phyloP scores from a whole-genome alignment of 37 sponge, comb jelly and placozoan genomes.

The Theonella swinhoei region DNA sequence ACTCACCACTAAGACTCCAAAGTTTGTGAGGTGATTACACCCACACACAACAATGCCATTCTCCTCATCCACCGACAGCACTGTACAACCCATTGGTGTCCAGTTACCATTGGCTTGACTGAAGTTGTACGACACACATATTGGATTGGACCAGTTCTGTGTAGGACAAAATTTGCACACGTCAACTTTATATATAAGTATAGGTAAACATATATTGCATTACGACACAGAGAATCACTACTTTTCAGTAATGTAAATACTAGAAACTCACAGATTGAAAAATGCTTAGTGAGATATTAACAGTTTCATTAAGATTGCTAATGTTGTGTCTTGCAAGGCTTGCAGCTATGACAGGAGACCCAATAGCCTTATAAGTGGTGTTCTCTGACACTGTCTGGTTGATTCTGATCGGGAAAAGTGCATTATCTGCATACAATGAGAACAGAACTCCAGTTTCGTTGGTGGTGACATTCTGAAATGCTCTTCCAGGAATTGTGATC shows the following conservation, averaged over 20 bases:
- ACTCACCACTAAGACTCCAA: slow-evolving; percentile 70
- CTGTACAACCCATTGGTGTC: slow-evolving; percentile 41
- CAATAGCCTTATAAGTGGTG: neutral
- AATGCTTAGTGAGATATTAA: neutral
- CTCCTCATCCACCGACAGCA: neutral
- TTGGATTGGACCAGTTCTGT: slow-evolving; percentile 28
- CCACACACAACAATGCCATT: slow-evolving; percentile 35
- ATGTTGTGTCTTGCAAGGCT: neutral
- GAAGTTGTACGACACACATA: slow-evolving; percentile 68
- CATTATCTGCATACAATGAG: neutral
- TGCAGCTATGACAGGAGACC: slow-evolving; percentile 15
- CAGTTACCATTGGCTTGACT: slow-evolving; percentile 33
- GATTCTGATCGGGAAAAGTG: slow-evolving; percentile 2
- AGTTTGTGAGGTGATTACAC: slow-evolving; percentile 72
- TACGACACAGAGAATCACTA: neutral
- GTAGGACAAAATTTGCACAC: too few species aligned
- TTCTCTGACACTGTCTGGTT: neutral
- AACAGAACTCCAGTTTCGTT: neutral
- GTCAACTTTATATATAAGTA: too few species aligned
- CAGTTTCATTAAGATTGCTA: slow-evolving; percentile 5
- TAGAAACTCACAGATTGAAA: neutral
- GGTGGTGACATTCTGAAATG: neutral
- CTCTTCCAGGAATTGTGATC: neutral
- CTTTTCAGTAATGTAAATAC: too few species aligned
- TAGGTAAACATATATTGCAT: too few species aligned